Conservation (phyloP, 2,888 invertebrate species). For the Folsomia candida region DNA sequence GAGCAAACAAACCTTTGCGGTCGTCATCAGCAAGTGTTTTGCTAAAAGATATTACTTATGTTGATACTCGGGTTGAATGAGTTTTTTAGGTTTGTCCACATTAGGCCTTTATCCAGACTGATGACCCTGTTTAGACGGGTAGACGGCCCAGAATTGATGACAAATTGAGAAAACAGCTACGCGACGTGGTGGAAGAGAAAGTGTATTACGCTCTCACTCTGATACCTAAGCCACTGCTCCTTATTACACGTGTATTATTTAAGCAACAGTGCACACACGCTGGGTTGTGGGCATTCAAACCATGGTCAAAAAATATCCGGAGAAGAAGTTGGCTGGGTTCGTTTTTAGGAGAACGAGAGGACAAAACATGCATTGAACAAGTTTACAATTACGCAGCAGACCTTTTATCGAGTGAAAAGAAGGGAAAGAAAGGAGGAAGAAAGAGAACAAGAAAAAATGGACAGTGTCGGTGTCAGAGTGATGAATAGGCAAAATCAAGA, state of each 20-base stretch:
- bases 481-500: constrained; percentile 40
- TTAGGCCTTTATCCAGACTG: constrained; percentile 9
- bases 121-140: constrained; percentile 3
- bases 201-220: no score
- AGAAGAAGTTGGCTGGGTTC: no score
- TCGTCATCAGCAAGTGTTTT: no score
- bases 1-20: no score
- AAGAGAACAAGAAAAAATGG: constrained; percentile 20
- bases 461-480: constrained; percentile 38
- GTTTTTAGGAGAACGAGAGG: no score
- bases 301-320: no score
- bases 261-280: not conserved
- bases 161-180: constrained; percentile 12
- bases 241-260: not conserved
- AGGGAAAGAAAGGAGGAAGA: not conserved
- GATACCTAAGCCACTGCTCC: not conserved
- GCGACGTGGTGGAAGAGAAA: not conserved
- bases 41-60: no score
- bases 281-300: not conserved
- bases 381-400: not conserved
- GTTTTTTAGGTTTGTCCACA: constrained; percentile 14
- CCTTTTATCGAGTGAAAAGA: constrained; percentile 5
- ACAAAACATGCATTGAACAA: no score
- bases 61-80: no score
- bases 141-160: constrained; percentile 12